Evolutionary conservation across 2,888 invertebrate genomes (phyloP), one percentile per base, ranked within the genome.

Genomic region (Tetheella fluctuosa): DNA sequence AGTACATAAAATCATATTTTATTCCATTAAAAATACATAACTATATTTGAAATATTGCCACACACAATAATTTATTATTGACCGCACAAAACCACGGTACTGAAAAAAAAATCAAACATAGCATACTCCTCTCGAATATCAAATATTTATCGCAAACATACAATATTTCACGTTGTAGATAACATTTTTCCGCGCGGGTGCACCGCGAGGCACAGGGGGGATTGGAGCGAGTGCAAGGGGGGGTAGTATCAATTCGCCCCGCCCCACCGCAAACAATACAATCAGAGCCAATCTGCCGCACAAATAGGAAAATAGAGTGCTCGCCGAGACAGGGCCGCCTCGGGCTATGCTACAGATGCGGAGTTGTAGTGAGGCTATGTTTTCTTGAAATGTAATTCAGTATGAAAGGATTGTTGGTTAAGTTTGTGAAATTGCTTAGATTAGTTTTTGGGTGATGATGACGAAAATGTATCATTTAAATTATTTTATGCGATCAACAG

Each of bases 291-390:
- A 93, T 92, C 92, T 92, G 89, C 84, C 90, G 91, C 90, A 88
- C 90, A 93, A 92, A 93, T 93, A 92, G 91, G 92, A 91, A 92
- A 92, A 92, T 91, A 91, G 91, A 91, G 90, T 91, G 88, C 90
- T 84, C 87, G 85, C 78, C 80, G 82, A 80, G 73, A 79, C 90
- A 89, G 90, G 84, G 83, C 81, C 90, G 90, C 86, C 86, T 79
- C 77, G 62, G 83, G 83, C 79, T 68, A 68, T 54, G 63, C 52
- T 20, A 48, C 57, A 30, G 52, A 52, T 10, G 54, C 37, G 37
- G 53, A 53, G n/a, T 20, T 13, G 39, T 39, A 5, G 34, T 42
- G 20, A 48, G 48, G 48, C 48, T 48, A 20, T 48, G 48, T 48
- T 48, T 48, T 48, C 48, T 48, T 20, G n/a, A 48, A 48, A 48